Evolutionary conservation across 2,888 invertebrate species (phyloP), one percentile per base, ranked within the genome.

Genomic region (Zhuqinia jingwanae): DNA sequence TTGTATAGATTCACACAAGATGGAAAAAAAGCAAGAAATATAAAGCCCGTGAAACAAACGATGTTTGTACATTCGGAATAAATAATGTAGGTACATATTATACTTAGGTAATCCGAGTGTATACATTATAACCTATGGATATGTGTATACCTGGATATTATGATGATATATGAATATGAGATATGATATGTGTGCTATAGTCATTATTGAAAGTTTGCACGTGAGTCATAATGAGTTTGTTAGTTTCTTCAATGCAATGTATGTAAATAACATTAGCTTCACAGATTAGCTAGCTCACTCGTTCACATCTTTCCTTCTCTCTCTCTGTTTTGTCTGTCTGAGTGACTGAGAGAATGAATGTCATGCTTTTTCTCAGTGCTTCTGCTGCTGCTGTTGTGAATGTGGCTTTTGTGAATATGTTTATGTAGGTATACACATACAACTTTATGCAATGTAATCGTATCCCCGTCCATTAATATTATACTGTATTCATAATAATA

Each of bases 161-260:
- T 42, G 15, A 76, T 76, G 56, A 36, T 11, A 65, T 76, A 22
- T 20, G 50, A 27, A 25, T 45, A 53, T 27, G 50, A 65, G 36
- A 45, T 25, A 77, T 45, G 77, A 47, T 70, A 30, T 78, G 58
- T 85, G 79, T 85, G 22, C 75, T 27, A 68, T 70, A 73, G 50
- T 85, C 53, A 70, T 85, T 85, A 85, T 75, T 85, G 70, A 85
- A 85, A 85, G 79, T 79, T 85, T 85, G 85, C 85, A 85, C 85
- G 79, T 85, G 79, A 79, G 79, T 85, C 70, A 70, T 85, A 85
- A 85, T 85, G 85, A 85, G 85, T 78, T 85, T 85, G 85, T 85
- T 85, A 79, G 85, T 85, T 85, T 85, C 85, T 79, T 56, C 47
- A 73, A 63, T 79, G 75, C 47, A 73, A 63, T 79, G 75, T 65